Evolutionary conservation across 2,113 vertebrate genomes (phyloP).

Genomic region (Phoxinus phoxinus): DNA sequence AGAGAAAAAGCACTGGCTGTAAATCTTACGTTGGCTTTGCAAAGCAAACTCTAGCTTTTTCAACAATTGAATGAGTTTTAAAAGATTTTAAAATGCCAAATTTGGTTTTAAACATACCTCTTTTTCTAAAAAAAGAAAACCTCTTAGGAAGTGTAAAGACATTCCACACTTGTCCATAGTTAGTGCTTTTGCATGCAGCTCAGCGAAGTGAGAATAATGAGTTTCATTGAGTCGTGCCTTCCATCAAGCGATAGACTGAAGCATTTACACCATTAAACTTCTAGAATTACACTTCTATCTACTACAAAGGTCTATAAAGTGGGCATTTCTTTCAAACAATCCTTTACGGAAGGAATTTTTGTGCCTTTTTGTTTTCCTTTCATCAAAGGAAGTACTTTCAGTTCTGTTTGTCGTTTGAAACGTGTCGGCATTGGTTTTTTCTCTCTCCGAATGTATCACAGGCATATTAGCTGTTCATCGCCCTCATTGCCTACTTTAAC

Average conservation of each 20-base stretch:
- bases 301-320: slow-evolving; percentile 40
- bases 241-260: slow-evolving; percentile 44
- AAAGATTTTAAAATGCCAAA: not conserved
- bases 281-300: slow-evolving; percentile 22
- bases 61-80: not conserved
- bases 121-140: not conserved
- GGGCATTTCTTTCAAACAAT: slow-evolving; percentile 51
- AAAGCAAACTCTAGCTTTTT: not conserved
- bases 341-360: slow-evolving; percentile 50
- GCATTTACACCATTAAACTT: slow-evolving; percentile 33
- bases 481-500: not conserved
- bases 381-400: slow-evolving; percentile 38
- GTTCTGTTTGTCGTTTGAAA: slow-evolving; percentile 31
- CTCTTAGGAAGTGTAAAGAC: not conserved
- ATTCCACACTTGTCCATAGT: not conserved
- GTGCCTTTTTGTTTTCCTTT: slow-evolving; percentile 51
- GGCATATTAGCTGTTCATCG: slow-evolving; percentile 11
- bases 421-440: slow-evolving; percentile 26
- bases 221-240: slow-evolving; percentile 48
- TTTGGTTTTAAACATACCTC: slow-evolving; percentile 13
- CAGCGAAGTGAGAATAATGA: slow-evolving; percentile 31
- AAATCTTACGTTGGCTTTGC: slow-evolving; percentile 15
- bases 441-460: not conserved
- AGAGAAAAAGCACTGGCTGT: slow-evolving; percentile 21
- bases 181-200: slow-evolving; percentile 16